These are phyloP conservation scores for Salminus brasiliensis DNA, from an alignment of 2,113 vertebrate genomes.

Conservation along the genomic window DNA sequence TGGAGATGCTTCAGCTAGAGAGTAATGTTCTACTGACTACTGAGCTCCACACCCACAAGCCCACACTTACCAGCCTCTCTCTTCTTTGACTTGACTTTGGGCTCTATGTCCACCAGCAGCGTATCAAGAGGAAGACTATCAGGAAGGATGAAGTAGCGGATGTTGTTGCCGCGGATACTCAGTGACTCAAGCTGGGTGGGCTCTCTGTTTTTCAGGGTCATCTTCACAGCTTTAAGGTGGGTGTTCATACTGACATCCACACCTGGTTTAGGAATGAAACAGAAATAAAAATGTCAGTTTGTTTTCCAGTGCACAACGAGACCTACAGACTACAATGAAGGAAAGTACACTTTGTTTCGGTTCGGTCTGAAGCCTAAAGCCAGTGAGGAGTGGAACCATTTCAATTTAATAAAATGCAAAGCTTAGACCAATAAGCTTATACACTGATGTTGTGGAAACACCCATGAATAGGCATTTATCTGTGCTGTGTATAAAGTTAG, in stretches of 20 bases:
- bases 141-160: slow-evolving; percentile 96
- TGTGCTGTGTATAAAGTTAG: too few species aligned
- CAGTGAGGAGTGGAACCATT: too few species aligned
- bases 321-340: neutral
- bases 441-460: too few species aligned
- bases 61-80: slow-evolving; percentile 95
- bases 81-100: slow-evolving; percentile 98
- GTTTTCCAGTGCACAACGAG: neutral
- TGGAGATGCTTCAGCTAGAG: too few species aligned
- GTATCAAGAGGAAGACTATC: slow-evolving; percentile 98
- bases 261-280: slow-evolving; percentile 69
- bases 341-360: too few species aligned
- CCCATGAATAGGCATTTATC: too few species aligned
- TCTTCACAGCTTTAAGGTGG: slow-evolving; percentile 97
- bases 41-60: slow-evolving; percentile 74
- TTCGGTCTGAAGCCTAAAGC: too few species aligned
- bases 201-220: slow-evolving; percentile 98
- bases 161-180: slow-evolving; percentile 98
- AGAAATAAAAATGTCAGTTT: neutral
- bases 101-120: slow-evolving; percentile 95
- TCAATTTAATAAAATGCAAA: too few species aligned
- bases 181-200: slow-evolving; percentile 94
- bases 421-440: too few species aligned
- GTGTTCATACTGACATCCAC: slow-evolving; percentile 99
- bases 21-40: too few species aligned